Conservation (phyloP, 2,888 invertebrate species). For the Hydropsyche betteni region DNA sequence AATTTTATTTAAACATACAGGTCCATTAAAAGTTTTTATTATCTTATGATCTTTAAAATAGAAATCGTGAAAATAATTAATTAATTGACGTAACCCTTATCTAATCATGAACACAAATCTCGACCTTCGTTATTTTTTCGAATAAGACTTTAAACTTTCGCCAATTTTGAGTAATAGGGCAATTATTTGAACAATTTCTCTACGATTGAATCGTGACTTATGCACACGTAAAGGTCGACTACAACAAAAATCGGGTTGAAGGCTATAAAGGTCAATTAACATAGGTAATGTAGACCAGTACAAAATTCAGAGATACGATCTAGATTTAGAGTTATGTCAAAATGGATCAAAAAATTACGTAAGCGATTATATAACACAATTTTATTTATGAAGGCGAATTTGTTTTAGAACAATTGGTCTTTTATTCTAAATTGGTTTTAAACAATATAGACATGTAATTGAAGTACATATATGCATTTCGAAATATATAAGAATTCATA, state of each 20-base stretch:
- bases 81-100: neutral
- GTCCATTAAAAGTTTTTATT: too few relatives aligned
- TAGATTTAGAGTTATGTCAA: neutral
- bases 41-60: too few relatives aligned
- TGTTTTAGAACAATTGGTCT: too few relatives aligned
- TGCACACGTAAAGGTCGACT: slow-evolving; percentile 9
- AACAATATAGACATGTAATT: too few relatives aligned
- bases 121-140: neutral
- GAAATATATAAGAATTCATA: neutral
- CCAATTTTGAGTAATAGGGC: slow-evolving; percentile 1
- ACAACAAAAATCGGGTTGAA: slow-evolving; percentile 1
- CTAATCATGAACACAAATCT: slow-evolving; percentile 6
- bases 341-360: neutral
- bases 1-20: neutral
- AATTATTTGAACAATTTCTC: slow-evolving; percentile 32
- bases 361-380: neutral
- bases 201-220: slow-evolving; percentile 29
- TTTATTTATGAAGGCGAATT: neutral
- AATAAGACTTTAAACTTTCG: slow-evolving; percentile 12
- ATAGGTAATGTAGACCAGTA: slow-evolving; percentile 1
- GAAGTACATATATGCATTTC: neutral
- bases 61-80: neutral
- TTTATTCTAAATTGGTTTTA: too few relatives aligned
- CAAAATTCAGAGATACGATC: slow-evolving; percentile 22
- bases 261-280: slow-evolving; percentile 21